phyloP scores from a whole-genome alignment of 2,113 vertebrate genomes.

The Callopanchax toddi region DNA sequence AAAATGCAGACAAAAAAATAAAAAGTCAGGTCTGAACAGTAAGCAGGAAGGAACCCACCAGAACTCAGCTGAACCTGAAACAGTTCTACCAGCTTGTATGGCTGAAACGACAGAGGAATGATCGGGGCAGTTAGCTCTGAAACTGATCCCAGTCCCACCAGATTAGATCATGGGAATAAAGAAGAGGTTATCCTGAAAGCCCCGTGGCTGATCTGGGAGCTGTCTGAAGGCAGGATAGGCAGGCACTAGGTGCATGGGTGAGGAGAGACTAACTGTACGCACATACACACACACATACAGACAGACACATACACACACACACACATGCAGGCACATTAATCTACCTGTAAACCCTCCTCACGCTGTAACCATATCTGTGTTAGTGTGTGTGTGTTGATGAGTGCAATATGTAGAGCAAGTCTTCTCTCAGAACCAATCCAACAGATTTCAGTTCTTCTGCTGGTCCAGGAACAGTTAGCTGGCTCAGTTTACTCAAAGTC shows the following conservation, averaged over 20 bases:
- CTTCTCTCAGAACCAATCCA: constrained; percentile 35
- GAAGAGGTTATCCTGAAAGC: constrained; percentile 64
- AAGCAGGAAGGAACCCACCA: neutral
- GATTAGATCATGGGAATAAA: constrained; percentile 47
- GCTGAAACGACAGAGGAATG: constrained; percentile 60
- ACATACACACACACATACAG: constrained; percentile 36
- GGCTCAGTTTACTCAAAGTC: constrained; percentile 57
- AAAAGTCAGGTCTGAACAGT: constrained; percentile 8
- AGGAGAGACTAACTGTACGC: constrained; percentile 65
- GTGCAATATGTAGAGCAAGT: constrained; percentile 54
- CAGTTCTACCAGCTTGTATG: constrained; percentile 64
- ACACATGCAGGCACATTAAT: constrained; percentile 66
- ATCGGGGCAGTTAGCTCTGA: constrained; percentile 62
- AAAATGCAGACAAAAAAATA: constrained; percentile 19
- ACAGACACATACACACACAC: constrained; percentile 42
- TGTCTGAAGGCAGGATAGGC: constrained; percentile 80
- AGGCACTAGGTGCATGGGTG: constrained; percentile 77
- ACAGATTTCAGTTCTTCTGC: constrained; percentile 43
- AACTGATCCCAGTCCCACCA: constrained; percentile 55
- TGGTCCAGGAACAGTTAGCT: constrained; percentile 57
- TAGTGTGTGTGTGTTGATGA: constrained; percentile 45
- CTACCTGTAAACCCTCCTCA: constrained; percentile 61
- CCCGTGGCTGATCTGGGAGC: constrained; percentile 74
- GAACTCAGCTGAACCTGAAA: constrained; percentile 41
- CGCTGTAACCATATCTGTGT: constrained; percentile 51